Percentiles rank a stretch among this genome's conserved stretches.
These are phyloP conservation scores for Epiperipatus broadwayi DNA, from an alignment of 2,888 invertebrate genomes.

Conservation along the genomic window DNA sequence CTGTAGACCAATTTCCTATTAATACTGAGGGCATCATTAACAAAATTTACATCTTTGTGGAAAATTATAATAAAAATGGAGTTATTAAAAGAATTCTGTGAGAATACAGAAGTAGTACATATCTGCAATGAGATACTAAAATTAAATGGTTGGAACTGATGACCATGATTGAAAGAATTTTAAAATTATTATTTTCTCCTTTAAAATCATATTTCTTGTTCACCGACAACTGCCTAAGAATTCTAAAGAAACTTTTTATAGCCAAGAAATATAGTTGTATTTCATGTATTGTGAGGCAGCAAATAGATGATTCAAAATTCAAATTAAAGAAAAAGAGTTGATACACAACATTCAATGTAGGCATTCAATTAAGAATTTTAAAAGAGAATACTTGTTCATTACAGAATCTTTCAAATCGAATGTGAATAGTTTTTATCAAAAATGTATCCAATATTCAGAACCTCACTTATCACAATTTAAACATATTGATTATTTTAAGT, in stretches of 20 bases:
- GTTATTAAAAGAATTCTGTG: not conserved
- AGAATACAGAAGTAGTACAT: not conserved
- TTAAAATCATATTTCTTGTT: conserved; percentile 8
- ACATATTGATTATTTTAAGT: too few species aligned
- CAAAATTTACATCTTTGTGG: not conserved
- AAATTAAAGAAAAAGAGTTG: too few species aligned
- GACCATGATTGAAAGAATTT: conserved; percentile 7
- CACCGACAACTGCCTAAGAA: conserved; percentile 6
- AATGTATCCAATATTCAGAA: too few species aligned
- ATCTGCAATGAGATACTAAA: not conserved
- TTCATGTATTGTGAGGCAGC: conserved; percentile 9
- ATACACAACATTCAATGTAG: too few species aligned
- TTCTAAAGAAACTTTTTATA: conserved; percentile 5
- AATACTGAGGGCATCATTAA: conserved; percentile 1
- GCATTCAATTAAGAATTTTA: too few species aligned
- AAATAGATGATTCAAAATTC: too few species aligned
- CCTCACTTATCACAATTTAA: too few species aligned
- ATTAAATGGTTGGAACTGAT: conserved; percentile 7
- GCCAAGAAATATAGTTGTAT: not conserved
- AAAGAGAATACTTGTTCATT: too few species aligned
- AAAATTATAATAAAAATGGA: not conserved
- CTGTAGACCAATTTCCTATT: not conserved
- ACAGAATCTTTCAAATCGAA: too few species aligned
- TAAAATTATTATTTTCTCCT: conserved; percentile 5
- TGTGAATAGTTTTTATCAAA: too few species aligned